Evolutionary conservation across 2,113 vertebrate genomes (phyloP), one percentile per base, ranked within the genome.

Genomic region (Phasianus colchicus): DNA sequence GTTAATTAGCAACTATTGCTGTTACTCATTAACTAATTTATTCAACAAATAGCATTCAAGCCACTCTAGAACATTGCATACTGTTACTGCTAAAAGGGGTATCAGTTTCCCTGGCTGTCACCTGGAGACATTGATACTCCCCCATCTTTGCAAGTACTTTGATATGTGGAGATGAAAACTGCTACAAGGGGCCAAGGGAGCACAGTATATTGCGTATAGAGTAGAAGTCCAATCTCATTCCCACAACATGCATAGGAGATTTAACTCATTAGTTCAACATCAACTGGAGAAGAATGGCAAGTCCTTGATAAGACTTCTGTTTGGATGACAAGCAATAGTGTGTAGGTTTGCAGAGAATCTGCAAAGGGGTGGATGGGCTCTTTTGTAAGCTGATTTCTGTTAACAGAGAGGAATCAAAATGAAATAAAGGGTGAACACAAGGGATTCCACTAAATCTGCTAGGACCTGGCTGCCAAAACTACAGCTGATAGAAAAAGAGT

Each of bases 1-100:
- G 94, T 91, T 96, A 96, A 96, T 96, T 93, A 97, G 96, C 88
- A 95, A 96, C 89, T 94, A 95, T 92, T 97, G 95, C 95, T 95
- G 95, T 92, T 96, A 95, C 94, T 95, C 94, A 95, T 97, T 95
- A 95, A 93, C 91, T 95, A 97, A 97, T 95, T 97, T 97, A 96
- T 95, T 96, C 95, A 96, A 95, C 91, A 96, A 95, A 95, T 91
- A 96, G 76, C 88, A 95, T 95, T 95, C 88, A 91, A 66, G 85
- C 94, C 80, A 95, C 93, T 95, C 91, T 95, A 95, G 96, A 91
- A 95, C 77, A 83, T 88, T 95, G 95, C 93, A 91, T 94, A 95
- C 79, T 96, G 94, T 95, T 96, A 92, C 93, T 94, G 90, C 77
- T 95, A 92, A 96, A 89, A 92, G 74, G 86, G 78, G 52, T 96